Base-by-base conservation (phyloP, 2,797 vertebrate species). In the Hapalemur alaotrensis region DNA sequence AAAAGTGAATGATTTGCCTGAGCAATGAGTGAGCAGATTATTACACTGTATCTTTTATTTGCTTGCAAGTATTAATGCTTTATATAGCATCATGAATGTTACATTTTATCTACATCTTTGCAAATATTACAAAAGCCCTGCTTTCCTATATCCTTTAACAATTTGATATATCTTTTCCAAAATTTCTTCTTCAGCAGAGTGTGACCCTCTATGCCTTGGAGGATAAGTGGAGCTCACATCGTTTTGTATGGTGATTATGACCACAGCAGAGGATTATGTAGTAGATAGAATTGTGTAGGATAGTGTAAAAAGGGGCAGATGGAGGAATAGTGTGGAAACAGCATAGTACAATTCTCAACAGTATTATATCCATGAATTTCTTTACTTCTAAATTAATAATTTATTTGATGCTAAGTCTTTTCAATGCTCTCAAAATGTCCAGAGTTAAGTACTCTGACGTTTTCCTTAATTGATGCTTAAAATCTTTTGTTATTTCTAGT, bases 381-480 rank as follows among this genome's bases (percentile, higher is more conserved):
- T 70, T 89, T 46, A 91, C 20, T 85, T 3, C 46, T 48, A 80
- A 90, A 54, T 82, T 63, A 92, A 78, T 84, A n/a, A 57, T 83
- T 91, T 89, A 70, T 86, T 76, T 82, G 15, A 90, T 83, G 54
- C n/a, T 72, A 83, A 83, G 59, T 72, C n/a, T 83, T 75, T 87
- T 72, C 17, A 32, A 69, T 50, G 48, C 43, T 72, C n/a, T 65
- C 11, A 32, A 52, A 76, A 93, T 8, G 50, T 75, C 43, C n/a
- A 76, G 65, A 70, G 23, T 83, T 92, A 89, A 89, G 12, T 69
- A 89, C 32, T 59, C 70, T 81, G 54, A 79, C 48, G 78, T 78
- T 94, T 94, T 89, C 46, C 52, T 93, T 79, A 92, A 80, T 69
- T 81, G 25, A 76, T 59, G 15, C 25, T 78, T 67, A 32, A 91